A percentile compares a stretch with the other conserved stretches of the same genome.
phyloP scores from a whole-genome alignment of 2,797 vertebrate genomes.

The Malacoctenus gilli region DNA sequence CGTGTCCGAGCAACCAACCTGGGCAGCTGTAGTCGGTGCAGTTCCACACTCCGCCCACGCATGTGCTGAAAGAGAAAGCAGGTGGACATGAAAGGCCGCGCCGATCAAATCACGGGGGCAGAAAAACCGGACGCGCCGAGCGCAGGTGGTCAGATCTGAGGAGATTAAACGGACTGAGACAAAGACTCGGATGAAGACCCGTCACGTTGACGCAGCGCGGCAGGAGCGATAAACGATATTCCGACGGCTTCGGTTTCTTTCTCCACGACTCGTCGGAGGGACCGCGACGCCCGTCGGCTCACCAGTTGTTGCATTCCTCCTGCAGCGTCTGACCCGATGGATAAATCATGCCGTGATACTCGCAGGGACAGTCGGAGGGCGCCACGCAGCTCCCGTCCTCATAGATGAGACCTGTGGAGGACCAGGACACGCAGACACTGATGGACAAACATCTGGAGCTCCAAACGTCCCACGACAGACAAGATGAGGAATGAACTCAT shows the following conservation, averaged over 20 bases:
- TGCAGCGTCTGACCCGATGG: constrained; percentile 86
- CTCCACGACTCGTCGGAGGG: no score
- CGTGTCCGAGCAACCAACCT: constrained; percentile 74
- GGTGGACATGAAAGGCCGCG: constrained; percentile 53
- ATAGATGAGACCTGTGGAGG: constrained; percentile 87
- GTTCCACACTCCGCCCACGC: constrained; percentile 89
- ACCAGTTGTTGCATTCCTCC: constrained; percentile 96
- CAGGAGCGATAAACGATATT: no score
- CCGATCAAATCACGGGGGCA: constrained; percentile 59
- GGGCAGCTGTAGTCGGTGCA: constrained; percentile 91
- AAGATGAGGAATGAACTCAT: no score
- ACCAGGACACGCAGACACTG: not conserved
- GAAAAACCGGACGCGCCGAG: constrained; percentile 43
- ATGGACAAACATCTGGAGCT: no score
- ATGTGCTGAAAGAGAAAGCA: constrained; percentile 85
- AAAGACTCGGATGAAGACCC: constrained; percentile 25
- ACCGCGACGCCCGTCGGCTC: no score
- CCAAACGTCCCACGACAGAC: no score
- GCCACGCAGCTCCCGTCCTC: constrained; percentile 87
- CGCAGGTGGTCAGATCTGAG: constrained; percentile 54
- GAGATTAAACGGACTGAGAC: constrained; percentile 49
- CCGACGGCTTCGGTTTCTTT: no score
- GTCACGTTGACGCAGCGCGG: no score
- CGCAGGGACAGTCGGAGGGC: constrained; percentile 91
- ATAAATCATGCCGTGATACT: constrained; percentile 87